Conservation (phyloP, 2,888 invertebrate species). For the Dasypolia templi region DNA sequence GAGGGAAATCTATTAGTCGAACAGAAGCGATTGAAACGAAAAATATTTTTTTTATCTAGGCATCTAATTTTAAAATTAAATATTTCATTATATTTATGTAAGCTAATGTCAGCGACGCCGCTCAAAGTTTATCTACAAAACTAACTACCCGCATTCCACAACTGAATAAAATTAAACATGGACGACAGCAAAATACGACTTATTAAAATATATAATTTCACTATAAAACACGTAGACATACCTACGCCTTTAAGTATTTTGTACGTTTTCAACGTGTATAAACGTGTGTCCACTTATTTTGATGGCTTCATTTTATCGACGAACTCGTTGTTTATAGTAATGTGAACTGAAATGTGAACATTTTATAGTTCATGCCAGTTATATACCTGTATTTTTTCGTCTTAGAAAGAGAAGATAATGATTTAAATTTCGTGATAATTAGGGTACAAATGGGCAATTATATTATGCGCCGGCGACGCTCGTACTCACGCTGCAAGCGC, state of each 20-base stretch:
- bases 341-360: no score
- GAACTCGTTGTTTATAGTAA: neutral
- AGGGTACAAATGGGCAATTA: no score
- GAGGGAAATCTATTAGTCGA: no score
- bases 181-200: neutral
- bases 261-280: neutral
- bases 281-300: neutral
- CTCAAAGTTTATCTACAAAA: slow-evolving; percentile 49
- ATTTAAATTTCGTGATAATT: no score
- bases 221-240: neutral
- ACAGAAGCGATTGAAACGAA: no score
- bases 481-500: no score
- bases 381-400: neutral
- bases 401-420: no score
- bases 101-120: slow-evolving; percentile 37
- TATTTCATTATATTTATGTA: no score
- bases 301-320: neutral
- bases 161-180: slow-evolving; percentile 14
- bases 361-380: neutral
- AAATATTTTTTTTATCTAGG: no score
- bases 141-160: slow-evolving; percentile 5
- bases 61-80: no score
- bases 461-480: no score
- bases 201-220: slow-evolving; percentile 2
- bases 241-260: neutral